A percentile compares a stretch with the other conserved stretches of the same genome.
phyloP scores from a whole-genome alignment of 1,140 invertebrate genomes.

The Ceratitis capitata region DNA sequence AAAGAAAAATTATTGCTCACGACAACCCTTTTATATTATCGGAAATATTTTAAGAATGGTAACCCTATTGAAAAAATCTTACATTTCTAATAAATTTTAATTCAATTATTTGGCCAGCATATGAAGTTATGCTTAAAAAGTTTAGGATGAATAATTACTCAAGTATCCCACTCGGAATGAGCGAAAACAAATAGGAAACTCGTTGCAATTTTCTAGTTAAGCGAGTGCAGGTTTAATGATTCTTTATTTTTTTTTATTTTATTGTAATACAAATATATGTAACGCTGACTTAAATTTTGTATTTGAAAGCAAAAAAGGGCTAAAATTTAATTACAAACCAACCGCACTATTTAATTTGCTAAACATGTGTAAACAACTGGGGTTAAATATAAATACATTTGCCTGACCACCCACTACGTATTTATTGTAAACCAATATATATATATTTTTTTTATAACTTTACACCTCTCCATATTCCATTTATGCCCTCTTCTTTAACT shows the following conservation, averaged over 20 bases:
- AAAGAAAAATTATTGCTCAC: too few relatives aligned
- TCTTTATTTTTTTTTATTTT: neutral
- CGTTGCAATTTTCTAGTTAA: neutral
- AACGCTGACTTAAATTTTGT: too few relatives aligned
- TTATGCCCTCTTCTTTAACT: neutral
- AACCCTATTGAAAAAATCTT: too few relatives aligned
- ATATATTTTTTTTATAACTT: neutral
- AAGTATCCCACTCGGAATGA: neutral
- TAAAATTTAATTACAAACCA: neutral
- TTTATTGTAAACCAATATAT: neutral
- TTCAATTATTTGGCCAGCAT: too few relatives aligned
- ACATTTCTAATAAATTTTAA: too few relatives aligned
- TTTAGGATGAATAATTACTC: neutral
- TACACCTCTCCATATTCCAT: neutral
- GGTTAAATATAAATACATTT: neutral
- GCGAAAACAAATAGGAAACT: neutral
- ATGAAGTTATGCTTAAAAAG: too few relatives aligned
- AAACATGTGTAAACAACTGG: neutral
- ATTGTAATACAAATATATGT: too few relatives aligned
- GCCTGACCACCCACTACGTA: too few relatives aligned
- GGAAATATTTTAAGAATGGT: too few relatives aligned
- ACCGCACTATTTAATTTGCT: slow-evolving; percentile 4
- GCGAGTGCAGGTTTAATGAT: neutral
- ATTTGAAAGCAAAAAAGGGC: neutral
- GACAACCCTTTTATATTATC: too few relatives aligned